These are phyloP conservation scores for Dipodomys stephensi DNA, from an alignment of 2,113 vertebrate species.

Conservation along the genomic window DNA sequence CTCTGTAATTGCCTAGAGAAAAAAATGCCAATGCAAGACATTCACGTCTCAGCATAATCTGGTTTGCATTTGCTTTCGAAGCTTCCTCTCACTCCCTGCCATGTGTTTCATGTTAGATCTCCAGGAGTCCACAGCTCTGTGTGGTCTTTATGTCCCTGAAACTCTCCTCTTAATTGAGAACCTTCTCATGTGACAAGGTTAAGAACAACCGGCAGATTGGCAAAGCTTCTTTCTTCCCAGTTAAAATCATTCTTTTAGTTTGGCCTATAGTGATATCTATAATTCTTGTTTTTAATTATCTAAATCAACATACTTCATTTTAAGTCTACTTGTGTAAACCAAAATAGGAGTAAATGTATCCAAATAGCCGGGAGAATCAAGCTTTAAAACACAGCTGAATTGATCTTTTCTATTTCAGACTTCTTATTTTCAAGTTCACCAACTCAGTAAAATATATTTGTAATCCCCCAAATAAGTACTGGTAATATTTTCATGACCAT, in stretches of 20 bases:
- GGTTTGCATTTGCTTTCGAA: neutral
- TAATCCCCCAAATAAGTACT: neutral
- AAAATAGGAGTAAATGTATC: neutral
- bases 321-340: neutral
- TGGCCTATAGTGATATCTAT: neutral
- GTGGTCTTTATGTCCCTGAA: slow-evolving; percentile 32
- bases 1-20: neutral
- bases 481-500: neutral
- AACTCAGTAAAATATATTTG: neutral
- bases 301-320: neutral
- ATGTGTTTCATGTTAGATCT: slow-evolving; percentile 12
- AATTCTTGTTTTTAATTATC: neutral
- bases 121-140: neutral
- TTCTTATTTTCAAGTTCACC: neutral
- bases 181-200: slow-evolving; percentile 16
- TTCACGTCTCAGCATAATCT: neutral
- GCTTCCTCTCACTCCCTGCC: neutral
- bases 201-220: neutral
- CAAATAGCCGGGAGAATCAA: neutral
- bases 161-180: neutral
- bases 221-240: neutral
- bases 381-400: neutral
- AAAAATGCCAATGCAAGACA: neutral
- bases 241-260: neutral
- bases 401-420: neutral